phyloP scores from a whole-genome alignment of 2,888 invertebrate genomes.

The Leptopilina myrica region DNA sequence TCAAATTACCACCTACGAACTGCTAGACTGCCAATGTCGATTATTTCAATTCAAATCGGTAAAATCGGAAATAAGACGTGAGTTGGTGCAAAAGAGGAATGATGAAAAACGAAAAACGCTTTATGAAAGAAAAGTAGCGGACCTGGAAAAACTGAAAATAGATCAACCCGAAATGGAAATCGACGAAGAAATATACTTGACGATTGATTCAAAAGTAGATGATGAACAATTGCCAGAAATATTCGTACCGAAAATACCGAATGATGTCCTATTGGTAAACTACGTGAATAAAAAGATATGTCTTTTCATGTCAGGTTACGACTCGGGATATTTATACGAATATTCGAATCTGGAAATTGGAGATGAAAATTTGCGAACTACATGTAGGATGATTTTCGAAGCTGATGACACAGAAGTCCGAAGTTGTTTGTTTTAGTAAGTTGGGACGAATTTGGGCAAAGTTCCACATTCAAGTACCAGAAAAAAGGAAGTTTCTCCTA shows the following conservation, averaged over 20 bases:
- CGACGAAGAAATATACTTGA: slow-evolving; percentile 80
- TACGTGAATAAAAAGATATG: slow-evolving; percentile 79
- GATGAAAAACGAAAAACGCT: slow-evolving; percentile 77
- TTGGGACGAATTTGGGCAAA: background rate
- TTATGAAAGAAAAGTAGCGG: slow-evolving; percentile 76
- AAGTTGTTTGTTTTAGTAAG: slow-evolving; percentile 79
- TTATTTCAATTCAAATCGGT: slow-evolving; percentile 79
- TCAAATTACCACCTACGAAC: slow-evolving; percentile 76
- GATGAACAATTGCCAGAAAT: slow-evolving; percentile 77
- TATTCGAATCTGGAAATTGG: slow-evolving; percentile 67
- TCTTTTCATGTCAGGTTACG: slow-evolving; percentile 82
- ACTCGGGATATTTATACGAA: slow-evolving; percentile 84
- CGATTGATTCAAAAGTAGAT: slow-evolving; percentile 72
- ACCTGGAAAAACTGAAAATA: slow-evolving; percentile 79
- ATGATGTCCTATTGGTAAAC: slow-evolving; percentile 79
- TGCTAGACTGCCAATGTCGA: slow-evolving; percentile 71
- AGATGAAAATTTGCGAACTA: slow-evolving; percentile 72
- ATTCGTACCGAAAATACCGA: slow-evolving; percentile 80
- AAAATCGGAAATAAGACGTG: slow-evolving; percentile 80
- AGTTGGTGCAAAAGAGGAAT: slow-evolving; percentile 80
- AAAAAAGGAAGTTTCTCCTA: too few species aligned
- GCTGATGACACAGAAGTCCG: slow-evolving; percentile 80
- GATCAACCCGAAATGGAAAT: slow-evolving; percentile 81
- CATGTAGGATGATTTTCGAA: slow-evolving; percentile 77
- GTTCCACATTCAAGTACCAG: too few species aligned